Percentiles rank a stretch among this genome's conserved stretches.
Evolutionary conservation across 2,797 vertebrate genomes (phyloP).

Genomic region (Macropus fuliginosus): DNA sequence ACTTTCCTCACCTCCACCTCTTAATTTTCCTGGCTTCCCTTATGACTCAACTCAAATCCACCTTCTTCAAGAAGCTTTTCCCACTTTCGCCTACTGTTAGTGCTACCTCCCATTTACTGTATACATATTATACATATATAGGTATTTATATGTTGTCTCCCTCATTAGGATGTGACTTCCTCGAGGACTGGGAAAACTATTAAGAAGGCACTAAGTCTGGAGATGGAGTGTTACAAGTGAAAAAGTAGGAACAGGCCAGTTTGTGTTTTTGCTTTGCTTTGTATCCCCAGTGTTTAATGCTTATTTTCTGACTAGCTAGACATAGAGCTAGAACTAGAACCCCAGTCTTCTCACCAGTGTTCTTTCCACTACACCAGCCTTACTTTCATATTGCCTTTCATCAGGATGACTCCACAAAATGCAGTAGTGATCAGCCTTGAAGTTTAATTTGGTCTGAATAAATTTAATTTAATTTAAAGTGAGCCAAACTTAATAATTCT

Average conservation of each 20-base stretch:
- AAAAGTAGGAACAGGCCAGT: background rate
- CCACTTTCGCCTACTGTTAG: background rate
- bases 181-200: background rate
- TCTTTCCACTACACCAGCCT: background rate
- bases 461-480: background rate
- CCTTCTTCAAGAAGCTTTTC: background rate
- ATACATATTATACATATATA: background rate
- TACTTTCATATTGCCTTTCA: background rate
- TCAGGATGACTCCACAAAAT: background rate
- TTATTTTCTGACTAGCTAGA: background rate
- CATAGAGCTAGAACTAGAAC: background rate
- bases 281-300: background rate
- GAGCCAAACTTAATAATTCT: background rate
- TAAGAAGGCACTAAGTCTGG: background rate
- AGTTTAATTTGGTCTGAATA: background rate
- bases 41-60: background rate
- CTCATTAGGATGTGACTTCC: background rate
- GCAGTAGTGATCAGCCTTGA: background rate
- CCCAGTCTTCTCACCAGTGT: background rate
- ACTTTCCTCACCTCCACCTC: background rate
- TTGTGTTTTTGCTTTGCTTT: background rate
- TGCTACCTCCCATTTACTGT: background rate
- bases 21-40: background rate
- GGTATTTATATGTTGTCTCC: background rate
- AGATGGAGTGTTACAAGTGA: background rate